These are phyloP conservation scores for Arctocebus calabarensis DNA, from an alignment of 2,797 vertebrate species.

Conservation along the genomic window DNA sequence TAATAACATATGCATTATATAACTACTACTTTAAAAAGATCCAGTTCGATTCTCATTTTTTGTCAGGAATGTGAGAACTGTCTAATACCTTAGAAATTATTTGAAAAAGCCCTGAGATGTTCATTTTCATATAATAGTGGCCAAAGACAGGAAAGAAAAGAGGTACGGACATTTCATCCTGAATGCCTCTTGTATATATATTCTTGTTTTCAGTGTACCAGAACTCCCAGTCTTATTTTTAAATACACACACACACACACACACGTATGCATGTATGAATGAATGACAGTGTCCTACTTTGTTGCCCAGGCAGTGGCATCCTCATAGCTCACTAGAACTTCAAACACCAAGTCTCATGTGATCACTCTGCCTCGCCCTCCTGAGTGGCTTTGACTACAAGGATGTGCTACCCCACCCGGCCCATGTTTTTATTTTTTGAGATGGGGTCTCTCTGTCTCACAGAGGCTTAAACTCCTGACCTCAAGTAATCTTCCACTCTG, in stretches of 20 bases:
- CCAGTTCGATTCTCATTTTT: not conserved
- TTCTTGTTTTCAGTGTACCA: conserved; percentile 41
- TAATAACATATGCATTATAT: conserved; percentile 53
- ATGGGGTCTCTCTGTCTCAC: no score
- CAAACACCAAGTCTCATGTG: no score
- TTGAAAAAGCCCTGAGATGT: not conserved
- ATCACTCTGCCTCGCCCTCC: no score
- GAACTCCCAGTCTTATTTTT: not conserved
- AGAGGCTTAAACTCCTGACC: no score
- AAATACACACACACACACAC: no score
- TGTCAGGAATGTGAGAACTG: not conserved
- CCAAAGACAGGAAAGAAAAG: conserved; percentile 13
- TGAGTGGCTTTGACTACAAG: not conserved
- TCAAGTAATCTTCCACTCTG: no score
- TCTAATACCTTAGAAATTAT: conserved; percentile 30
- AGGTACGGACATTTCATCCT: not conserved
- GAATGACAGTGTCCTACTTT: not conserved
- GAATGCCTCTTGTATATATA: not conserved
- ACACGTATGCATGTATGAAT: no score
- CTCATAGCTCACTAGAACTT: no score
- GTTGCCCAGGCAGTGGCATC: no score
- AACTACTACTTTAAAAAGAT: conserved; percentile 52
- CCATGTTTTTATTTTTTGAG: not conserved
- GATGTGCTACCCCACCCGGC: not conserved
- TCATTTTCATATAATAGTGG: not conserved